Conservation (phyloP, 1,140 invertebrate species). For the Tyrophagus putrescentiae region DNA sequence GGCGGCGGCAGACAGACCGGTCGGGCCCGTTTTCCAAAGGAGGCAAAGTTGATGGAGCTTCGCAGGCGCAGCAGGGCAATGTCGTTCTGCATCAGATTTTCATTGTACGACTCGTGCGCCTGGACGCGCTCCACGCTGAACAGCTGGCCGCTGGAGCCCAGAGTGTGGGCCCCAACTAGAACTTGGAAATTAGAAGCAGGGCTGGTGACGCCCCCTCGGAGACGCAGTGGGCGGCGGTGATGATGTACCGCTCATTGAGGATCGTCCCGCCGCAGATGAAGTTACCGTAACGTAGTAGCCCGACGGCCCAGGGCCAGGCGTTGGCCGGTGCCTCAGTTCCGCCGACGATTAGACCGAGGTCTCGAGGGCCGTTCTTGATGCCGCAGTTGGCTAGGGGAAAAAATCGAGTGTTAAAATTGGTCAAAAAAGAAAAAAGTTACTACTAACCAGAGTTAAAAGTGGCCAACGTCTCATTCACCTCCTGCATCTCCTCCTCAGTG, state of each 20-base stretch:
- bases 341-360: constrained; percentile 12
- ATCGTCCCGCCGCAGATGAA: constrained; percentile 46
- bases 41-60: constrained; percentile 38
- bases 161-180: neutral
- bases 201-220: constrained; percentile 24
- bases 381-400: no score
- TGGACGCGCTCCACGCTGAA: constrained; percentile 58
- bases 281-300: neutral
- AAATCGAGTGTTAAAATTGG: no score
- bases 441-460: no score
- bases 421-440: no score
- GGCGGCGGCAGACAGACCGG: constrained; percentile 63
- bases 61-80: constrained; percentile 14
- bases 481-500: no score
- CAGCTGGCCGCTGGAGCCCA: neutral
- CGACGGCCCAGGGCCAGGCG: constrained; percentile 13
- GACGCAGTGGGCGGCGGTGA: constrained; percentile 50
- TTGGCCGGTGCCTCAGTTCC: neutral
- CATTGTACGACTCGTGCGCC: constrained; percentile 5
- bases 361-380: neutral
- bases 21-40: constrained; percentile 48
- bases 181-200: constrained; percentile 6
- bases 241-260: constrained; percentile 39
- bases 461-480: no score
- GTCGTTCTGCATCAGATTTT: constrained; percentile 14